Evolutionary conservation across 2,888 invertebrate species (phyloP), one percentile per base, ranked within the genome.

Genomic region (Malthinus seriepunctatus): DNA sequence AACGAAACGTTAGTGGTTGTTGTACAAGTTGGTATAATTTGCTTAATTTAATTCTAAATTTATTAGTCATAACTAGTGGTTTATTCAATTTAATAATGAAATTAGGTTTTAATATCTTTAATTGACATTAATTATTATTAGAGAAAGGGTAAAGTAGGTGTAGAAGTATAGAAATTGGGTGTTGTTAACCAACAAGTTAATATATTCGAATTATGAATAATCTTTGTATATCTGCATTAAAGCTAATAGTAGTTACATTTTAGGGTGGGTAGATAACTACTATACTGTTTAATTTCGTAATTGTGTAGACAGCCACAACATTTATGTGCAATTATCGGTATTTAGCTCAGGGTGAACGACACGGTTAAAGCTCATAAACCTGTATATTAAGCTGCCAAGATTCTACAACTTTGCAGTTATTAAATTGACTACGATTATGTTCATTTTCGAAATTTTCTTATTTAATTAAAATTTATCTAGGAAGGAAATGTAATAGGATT

Each of bases 201-300:
- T 15, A 15, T 23, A 42, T 8, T 42, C 23, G 39, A 42, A 42
- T 42, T 56, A 46, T 56, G 46, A 56, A 56, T 51, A 32, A 42
- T 32, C 10, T 8, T 39, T 42, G 47, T 35, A 35, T 37, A 45
- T 55, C 35, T 50, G 32, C 47, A 46, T 59, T 59, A 59, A 31
- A 14, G 54, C 50, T 54, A 59, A 59, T 59, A 42, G 23, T 42
- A 42, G 35, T 38, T 34, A 54, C 49, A 59, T 59, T 42, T 53
- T 50, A 59, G 50, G 59, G 53, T 59, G 58, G 42, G 53, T 53
- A 48, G 49, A 32, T 54, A 32, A 34, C 47, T 44, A 39, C 54
- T 14, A 54, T 54, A 32, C 45, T 38, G 54, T 54, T 59, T 59
- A 59, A 59, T 59, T 59, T 54, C 54, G 46, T 59, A 54, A 54